A percentile compares a stretch with the other conserved stretches of the same genome.
Conservation (phyloP, 1,140 invertebrate genomes). For the Olivierus martensii region DNA sequence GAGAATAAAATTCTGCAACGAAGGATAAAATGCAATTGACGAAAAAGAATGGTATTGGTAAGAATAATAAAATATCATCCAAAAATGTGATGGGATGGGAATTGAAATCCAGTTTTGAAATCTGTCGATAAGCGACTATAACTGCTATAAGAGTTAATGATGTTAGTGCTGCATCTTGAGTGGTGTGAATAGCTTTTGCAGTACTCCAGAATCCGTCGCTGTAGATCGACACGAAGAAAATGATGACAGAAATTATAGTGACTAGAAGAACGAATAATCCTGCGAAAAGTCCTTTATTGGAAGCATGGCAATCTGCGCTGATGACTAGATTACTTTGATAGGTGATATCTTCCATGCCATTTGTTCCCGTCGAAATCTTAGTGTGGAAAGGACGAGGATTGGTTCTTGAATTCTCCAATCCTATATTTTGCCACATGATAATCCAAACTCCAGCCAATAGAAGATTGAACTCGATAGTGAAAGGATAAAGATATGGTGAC, state of each 20-base stretch:
- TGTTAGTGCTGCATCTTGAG: conserved; percentile 28
- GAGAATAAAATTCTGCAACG: conserved; percentile 23
- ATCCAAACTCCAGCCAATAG: conserved; percentile 52
- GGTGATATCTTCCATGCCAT: conserved; percentile 28
- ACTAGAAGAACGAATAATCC: conserved; percentile 47
- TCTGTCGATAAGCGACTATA: conserved; percentile 35
- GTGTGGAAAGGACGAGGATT: conserved; percentile 8
- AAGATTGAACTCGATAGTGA: conserved; percentile 56
- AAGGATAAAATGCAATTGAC: conserved; percentile 45
- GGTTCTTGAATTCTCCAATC: conserved; percentile 26
- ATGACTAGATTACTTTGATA: conserved; percentile 42
- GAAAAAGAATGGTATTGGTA: conserved; percentile 56
- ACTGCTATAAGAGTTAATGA: conserved; percentile 37
- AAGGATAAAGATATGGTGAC: conserved; percentile 50
- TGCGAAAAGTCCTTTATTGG: conserved; percentile 51
- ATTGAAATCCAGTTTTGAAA: conserved; percentile 47
- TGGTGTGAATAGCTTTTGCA: conserved; percentile 20
- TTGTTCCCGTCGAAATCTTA: conserved; percentile 1
- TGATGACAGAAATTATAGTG: conserved; percentile 46
- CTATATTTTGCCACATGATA: conserved; percentile 54
- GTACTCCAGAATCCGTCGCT: conserved; percentile 28
- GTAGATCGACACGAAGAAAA: conserved; percentile 48
- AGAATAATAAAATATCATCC: conserved; percentile 51
- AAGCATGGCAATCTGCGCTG: conserved; percentile 53
- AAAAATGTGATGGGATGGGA: conserved; percentile 40